Evolutionary conservation across 2,797 vertebrate genomes (phyloP).

Genomic region (Etheostoma nigrum): DNA sequence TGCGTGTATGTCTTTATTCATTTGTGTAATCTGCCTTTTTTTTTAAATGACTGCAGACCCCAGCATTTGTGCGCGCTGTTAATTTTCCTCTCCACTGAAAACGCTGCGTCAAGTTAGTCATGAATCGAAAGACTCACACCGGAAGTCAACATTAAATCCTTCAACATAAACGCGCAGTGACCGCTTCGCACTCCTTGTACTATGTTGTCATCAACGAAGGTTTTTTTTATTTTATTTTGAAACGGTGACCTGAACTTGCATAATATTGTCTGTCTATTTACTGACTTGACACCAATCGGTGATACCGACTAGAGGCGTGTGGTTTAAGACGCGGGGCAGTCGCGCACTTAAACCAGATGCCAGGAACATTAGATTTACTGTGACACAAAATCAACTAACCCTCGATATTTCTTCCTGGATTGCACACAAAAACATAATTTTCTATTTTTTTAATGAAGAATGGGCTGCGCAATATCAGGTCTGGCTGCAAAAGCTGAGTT

Average conservation of each 20-base stretch:
- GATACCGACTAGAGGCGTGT: slow-evolving; percentile 11
- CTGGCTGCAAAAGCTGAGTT: slow-evolving; percentile 74
- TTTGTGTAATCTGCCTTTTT: not conserved
- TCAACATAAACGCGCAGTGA: slow-evolving; percentile 42
- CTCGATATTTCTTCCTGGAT: not conserved
- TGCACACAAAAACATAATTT: not conserved
- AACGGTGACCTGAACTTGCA: not conserved
- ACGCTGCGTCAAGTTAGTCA: slow-evolving; percentile 2
- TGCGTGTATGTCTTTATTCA: not conserved
- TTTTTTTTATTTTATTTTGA: slow-evolving; percentile 43
- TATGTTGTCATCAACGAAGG: rapidly evolving
- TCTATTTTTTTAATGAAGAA: slow-evolving; percentile 59
- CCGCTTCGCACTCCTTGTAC: rapidly evolving
- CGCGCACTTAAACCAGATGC: slow-evolving; percentile 42
- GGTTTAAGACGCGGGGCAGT: slow-evolving; percentile 32
- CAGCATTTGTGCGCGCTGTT: slow-evolving; percentile 7
- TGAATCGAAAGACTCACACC: rapidly evolving
- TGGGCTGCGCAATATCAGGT: slow-evolving; percentile 88
- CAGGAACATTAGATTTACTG: slow-evolving; percentile 5
- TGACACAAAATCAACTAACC: slow-evolving; percentile 15
- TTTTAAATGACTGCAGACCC: slow-evolving; percentile 9
- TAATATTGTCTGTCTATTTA: not conserved
- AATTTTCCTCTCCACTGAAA: not conserved
- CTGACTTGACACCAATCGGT: slow-evolving; percentile 3
- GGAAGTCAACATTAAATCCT: not conserved